Base-by-base conservation (phyloP, 2,888 invertebrate genomes). In the Seira sanloemensis region DNA sequence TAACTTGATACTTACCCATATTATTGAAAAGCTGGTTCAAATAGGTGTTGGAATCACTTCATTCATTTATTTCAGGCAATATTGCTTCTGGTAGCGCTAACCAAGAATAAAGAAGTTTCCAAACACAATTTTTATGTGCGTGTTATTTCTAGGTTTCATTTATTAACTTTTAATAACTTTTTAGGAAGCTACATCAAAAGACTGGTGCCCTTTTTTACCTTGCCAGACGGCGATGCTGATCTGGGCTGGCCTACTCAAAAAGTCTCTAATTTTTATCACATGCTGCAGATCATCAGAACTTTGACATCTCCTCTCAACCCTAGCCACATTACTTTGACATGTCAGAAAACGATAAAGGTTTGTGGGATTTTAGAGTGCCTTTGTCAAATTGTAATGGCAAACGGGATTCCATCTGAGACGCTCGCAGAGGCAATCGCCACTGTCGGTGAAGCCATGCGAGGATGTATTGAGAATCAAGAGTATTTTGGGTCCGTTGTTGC, bases 371-470 rank as follows among this genome's bases (percentile, higher is more conserved):
- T 98, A 23, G 94, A 95, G 90, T 94, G 94, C 1, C 91, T 99
- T 12, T 98, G 98, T 90, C 94, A 95, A 88, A 97, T 98, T 87
- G 91, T 99, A 65, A 97, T 99, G 97, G 96, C 98, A 0, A 96
- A 95, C 90, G 98, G 98, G 0, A 97, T 99, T 0, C 98, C 99
- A 0, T 97, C 97, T 0, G 98, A 99, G 91, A 97, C 99, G 71
- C 92, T 99, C 67, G 97, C 98, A 0, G 98, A 98, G 93, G 97
- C 97, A 0, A 98, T 99, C 86, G 97, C 95, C 90, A 95, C 98
- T 0, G 97, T 98, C 0, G 97, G 96, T 0, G 98, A 99, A 92
- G 95, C 97, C 0, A 97, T 99, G 68, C 92, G 98, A 85, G 99
- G 98, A 0, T 96, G 97, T 91, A 93, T 94, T 27, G 94, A 93